Percentiles rank a stretch among this genome's conserved stretches.
These are phyloP conservation scores for Heliconius ismenius DNA, from an alignment of 2,888 invertebrate genomes.

Conservation along the genomic window DNA sequence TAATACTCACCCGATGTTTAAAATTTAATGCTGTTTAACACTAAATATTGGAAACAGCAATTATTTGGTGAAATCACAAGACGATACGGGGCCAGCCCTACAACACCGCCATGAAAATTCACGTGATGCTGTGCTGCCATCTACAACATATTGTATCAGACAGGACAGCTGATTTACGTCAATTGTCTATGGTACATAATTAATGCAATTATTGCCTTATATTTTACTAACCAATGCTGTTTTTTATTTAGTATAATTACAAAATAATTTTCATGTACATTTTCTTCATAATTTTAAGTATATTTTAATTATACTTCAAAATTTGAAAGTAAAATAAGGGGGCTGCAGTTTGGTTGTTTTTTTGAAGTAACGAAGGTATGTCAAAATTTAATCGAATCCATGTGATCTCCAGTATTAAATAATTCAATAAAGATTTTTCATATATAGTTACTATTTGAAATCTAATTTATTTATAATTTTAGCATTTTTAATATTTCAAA, in stretches of 20 bases:
- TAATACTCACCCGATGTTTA: constrained; percentile 74
- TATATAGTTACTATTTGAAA: neutral
- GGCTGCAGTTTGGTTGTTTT: neutral
- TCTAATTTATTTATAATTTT: too few species aligned
- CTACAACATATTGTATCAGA: constrained; percentile 75
- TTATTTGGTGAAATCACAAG: constrained; percentile 81
- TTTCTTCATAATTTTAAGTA: neutral
- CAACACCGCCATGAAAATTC: constrained; percentile 83
- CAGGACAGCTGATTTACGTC: constrained; percentile 83
- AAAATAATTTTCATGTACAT: neutral
- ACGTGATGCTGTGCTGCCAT: constrained; percentile 84
- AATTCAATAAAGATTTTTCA: neutral
- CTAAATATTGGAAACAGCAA: constrained; percentile 76
- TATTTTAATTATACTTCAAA: neutral
- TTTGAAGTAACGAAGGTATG: constrained; percentile 1
- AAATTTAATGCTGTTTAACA: constrained; percentile 76
- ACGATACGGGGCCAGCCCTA: constrained; percentile 81
- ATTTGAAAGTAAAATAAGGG: neutral
- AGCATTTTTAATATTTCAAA: neutral
- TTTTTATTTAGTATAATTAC: neutral
- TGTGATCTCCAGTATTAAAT: constrained; percentile 6
- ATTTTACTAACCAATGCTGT: constrained; percentile 2
- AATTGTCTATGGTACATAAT: constrained; percentile 72
- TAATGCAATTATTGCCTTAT: neutral
- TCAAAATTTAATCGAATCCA: constrained; percentile 16